Evolutionary conservation across 2,113 vertebrate genomes (phyloP).

Genomic region (Isurus oxyrinchus): DNA sequence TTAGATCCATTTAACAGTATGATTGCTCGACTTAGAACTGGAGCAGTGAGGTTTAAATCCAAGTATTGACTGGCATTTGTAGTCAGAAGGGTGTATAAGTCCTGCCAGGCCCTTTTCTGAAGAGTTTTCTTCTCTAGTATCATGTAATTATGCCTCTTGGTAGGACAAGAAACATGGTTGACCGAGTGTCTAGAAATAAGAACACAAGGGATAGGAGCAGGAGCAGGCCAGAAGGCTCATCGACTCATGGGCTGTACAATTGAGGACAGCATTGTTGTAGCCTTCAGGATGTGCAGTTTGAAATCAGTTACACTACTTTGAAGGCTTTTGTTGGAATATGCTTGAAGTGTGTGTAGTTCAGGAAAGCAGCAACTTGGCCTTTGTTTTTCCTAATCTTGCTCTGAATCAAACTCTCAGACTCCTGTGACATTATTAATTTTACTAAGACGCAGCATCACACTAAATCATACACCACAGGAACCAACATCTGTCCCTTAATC

Average conservation of each 20-base stretch:
- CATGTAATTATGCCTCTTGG: not conserved
- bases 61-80: not conserved
- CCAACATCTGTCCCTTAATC: not conserved
- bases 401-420: not conserved
- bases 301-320: not conserved
- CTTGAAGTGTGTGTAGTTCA: not conserved
- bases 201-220: not conserved
- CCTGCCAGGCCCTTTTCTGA: not conserved
- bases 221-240: not conserved
- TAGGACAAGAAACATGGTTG: not conserved
- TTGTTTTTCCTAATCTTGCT: not conserved
- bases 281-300: not conserved
- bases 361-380: not conserved
- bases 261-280: not conserved
- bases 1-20: not conserved
- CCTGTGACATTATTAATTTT: constrained; percentile 1
- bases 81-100: not conserved
- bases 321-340: not conserved
- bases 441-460: not conserved
- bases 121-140: not conserved
- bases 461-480: not conserved
- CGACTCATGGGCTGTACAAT: not conserved
- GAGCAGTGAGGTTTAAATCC: not conserved
- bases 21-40: not conserved
- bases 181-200: not conserved